Percentiles rank a stretch among this genome's conserved stretches.
Evolutionary conservation across 1,140 invertebrate species (phyloP).

Genomic region (Drosophila arizonae): DNA sequence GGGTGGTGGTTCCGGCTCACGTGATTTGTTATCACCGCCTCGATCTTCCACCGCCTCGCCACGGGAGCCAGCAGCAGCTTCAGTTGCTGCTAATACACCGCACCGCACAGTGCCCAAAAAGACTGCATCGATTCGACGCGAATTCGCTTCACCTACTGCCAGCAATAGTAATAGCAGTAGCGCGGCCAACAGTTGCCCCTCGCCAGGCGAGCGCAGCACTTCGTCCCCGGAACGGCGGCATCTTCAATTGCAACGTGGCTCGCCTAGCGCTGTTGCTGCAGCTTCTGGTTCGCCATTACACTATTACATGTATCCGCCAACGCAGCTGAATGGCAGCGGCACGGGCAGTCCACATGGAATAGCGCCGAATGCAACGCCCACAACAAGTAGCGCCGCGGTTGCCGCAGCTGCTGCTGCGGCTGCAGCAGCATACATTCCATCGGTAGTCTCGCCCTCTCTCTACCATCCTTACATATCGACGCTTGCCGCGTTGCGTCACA

Average conservation of each 20-base stretch:
- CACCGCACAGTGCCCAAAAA: slow-evolving; percentile 82
- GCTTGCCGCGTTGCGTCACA: slow-evolving; percentile 71
- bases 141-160: slow-evolving; percentile 79
- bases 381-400: slow-evolving; percentile 47
- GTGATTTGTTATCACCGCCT: slow-evolving; percentile 59
- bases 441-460: slow-evolving; percentile 64
- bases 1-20: slow-evolving; percentile 37
- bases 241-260: slow-evolving; percentile 59
- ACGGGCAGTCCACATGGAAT: slow-evolving; percentile 48
- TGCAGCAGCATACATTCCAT: slow-evolving; percentile 78
- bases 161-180: slow-evolving; percentile 53
- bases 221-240: slow-evolving; percentile 66
- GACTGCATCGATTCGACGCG: slow-evolving; percentile 81
- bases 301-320: slow-evolving; percentile 77
- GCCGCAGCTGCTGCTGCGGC: slow-evolving; percentile 66
- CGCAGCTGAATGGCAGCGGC: slow-evolving; percentile 57
- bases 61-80: slow-evolving; percentile 28
- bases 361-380: slow-evolving; percentile 31
- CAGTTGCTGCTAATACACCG: slow-evolving; percentile 51
- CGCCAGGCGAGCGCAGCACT: slow-evolving; percentile 64
- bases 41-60: slow-evolving; percentile 68
- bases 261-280: slow-evolving; percentile 44
- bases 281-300: slow-evolving; percentile 61
- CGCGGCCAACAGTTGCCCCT: slow-evolving; percentile 54
- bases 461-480: slow-evolving; percentile 83